These are phyloP conservation scores for Apotomis capreana DNA, from an alignment of 2,888 invertebrate genomes.

Conservation along the genomic window DNA sequence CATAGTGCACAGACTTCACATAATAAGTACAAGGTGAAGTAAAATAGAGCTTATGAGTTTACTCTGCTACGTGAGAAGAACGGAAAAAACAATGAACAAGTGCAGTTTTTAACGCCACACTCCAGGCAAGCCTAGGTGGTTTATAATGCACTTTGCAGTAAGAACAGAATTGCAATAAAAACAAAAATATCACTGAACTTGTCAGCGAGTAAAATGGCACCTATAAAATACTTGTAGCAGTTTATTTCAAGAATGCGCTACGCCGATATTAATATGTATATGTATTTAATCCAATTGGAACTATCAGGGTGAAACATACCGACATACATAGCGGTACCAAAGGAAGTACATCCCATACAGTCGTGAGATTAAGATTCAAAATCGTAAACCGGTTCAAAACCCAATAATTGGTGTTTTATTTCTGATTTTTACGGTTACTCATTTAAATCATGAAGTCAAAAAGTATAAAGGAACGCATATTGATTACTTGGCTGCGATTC, in stretches of 20 bases:
- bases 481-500: slow-evolving; percentile 17
- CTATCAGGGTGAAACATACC: slow-evolving; percentile 28
- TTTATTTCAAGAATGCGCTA: slow-evolving; percentile 37
- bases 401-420: slow-evolving; percentile 18
- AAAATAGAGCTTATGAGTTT: too few relatives aligned
- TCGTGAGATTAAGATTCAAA: background rate
- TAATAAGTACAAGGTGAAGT: too few relatives aligned
- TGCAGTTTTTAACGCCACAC: background rate
- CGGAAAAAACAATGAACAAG: background rate
- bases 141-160: slow-evolving; percentile 22
- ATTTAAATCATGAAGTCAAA: slow-evolving; percentile 32
- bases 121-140: slow-evolving; percentile 6
- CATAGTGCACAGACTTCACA: background rate
- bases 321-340: slow-evolving; percentile 6
- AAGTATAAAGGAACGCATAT: slow-evolving; percentile 29
- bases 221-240: slow-evolving; percentile 35
- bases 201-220: slow-evolving; percentile 33
- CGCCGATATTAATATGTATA: slow-evolving; percentile 27
- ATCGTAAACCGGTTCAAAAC: background rate
- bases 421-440: slow-evolving; percentile 34
- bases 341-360: background rate
- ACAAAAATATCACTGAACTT: slow-evolving; percentile 34
- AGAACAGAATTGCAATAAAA: slow-evolving; percentile 24
- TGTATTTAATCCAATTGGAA: slow-evolving; percentile 31
- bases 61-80: background rate